A percentile compares a stretch with the other conserved stretches of the same genome.
phyloP scores from a whole-genome alignment of 2,113 vertebrate genomes.

The Podiceps cristatus region DNA sequence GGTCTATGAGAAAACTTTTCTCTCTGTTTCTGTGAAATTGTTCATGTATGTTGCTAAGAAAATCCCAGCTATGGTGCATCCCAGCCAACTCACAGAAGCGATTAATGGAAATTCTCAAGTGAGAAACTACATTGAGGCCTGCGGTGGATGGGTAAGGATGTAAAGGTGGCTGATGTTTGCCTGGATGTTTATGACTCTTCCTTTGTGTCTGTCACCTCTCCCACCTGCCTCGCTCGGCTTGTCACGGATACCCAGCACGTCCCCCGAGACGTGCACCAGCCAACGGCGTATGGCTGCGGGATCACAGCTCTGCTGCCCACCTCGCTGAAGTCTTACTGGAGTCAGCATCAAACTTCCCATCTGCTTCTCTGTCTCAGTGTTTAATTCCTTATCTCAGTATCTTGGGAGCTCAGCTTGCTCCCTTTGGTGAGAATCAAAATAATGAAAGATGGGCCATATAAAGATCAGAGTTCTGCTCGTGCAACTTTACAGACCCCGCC shows the following conservation, averaged over 20 bases:
- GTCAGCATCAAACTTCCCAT: not conserved
- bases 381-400: not conserved
- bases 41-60: not conserved
- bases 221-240: not conserved
- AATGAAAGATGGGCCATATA: not conserved
- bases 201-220: not conserved
- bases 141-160: slow-evolving; percentile 72
- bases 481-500: not conserved
- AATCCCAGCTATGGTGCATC: not conserved
- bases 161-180: not conserved
- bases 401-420: not conserved
- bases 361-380: not conserved
- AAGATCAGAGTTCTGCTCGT: not conserved
- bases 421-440: no score
- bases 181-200: not conserved
- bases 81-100: not conserved
- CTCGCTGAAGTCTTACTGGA: not conserved
- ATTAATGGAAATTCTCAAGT: slow-evolving; percentile 50
- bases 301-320: not conserved
- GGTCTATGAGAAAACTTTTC: slow-evolving; percentile 48
- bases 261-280: fast-evolving
- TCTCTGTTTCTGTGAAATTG: slow-evolving; percentile 61
- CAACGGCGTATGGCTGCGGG: fast-evolving
- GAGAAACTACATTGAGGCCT: slow-evolving; percentile 45
- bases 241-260: fast-evolving